phyloP scores from a whole-genome alignment of 2,113 vertebrate species.

The Baryphthengus martii region DNA sequence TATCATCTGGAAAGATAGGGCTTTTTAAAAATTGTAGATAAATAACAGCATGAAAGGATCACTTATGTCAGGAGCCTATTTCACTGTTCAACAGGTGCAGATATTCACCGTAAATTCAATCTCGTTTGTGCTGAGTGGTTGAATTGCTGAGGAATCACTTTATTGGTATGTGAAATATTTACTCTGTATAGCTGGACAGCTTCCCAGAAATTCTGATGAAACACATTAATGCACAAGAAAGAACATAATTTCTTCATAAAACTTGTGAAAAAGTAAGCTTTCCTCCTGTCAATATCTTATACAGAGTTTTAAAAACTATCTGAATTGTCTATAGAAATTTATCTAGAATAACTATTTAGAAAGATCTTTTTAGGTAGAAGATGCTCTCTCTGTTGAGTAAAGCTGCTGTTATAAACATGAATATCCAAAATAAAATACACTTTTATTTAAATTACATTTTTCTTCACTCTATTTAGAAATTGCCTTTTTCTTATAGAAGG shows the following conservation, averaged over 20 bases:
- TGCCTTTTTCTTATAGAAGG: neutral
- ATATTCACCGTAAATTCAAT: constrained; percentile 15
- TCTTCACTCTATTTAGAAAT: neutral
- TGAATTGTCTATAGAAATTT: neutral
- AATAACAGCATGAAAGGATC: neutral
- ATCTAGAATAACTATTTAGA: neutral
- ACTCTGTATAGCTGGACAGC: neutral
- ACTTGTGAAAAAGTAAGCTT: neutral
- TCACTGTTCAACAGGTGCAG: constrained; percentile 33
- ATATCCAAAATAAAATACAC: neutral
- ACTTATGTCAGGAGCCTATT: neutral
- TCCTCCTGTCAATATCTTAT: neutral
- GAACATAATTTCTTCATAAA: neutral
- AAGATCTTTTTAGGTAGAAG: neutral
- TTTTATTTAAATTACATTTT: neutral
- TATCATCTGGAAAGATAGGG: neutral
- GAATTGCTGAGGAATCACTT: constrained; percentile 25
- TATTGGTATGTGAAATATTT: constrained; percentile 28
- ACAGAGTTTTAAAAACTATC: neutral
- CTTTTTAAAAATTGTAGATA: neutral
- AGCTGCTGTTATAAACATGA: neutral
- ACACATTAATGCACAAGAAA: neutral
- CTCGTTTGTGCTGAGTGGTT: constrained; percentile 15
- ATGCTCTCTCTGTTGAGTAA: neutral
- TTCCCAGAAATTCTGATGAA: constrained; percentile 23